A percentile compares a stretch with the other conserved stretches of the same genome.
Evolutionary conservation across 1,140 invertebrate species (phyloP).

Genomic region (Drosophila varians): DNA sequence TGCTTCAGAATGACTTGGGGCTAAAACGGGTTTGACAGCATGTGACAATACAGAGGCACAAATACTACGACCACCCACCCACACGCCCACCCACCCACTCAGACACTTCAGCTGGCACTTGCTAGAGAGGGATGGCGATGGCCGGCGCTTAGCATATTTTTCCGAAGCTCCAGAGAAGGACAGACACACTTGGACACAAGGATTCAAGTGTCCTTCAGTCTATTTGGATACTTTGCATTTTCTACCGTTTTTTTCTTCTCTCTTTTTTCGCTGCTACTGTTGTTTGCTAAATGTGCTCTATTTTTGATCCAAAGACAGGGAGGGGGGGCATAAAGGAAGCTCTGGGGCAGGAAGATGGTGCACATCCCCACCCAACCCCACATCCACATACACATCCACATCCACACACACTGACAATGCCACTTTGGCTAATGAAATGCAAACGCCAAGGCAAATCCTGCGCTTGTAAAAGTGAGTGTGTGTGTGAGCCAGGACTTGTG

Average conservation of each 20-base stretch:
- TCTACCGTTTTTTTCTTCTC: constrained; percentile 39
- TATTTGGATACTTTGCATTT: constrained; percentile 82
- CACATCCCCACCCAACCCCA: constrained; percentile 1
- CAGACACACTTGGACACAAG: constrained; percentile 74
- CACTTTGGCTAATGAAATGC: constrained; percentile 81
- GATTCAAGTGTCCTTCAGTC: constrained; percentile 79
- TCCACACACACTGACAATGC: constrained; percentile 54
- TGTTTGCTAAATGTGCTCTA: constrained; percentile 76
- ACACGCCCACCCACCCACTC: constrained; percentile 18
- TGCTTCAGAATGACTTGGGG: constrained; percentile 59
- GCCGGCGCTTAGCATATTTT: constrained; percentile 61
- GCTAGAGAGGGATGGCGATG: constrained; percentile 18
- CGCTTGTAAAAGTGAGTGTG: constrained; percentile 13
- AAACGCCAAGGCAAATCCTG: constrained; percentile 63
- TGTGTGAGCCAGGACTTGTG: neutral
- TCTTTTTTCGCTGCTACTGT: constrained; percentile 14
- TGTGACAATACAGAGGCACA: constrained; percentile 60
- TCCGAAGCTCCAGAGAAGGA: constrained; percentile 40
- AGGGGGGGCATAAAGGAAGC: neutral
- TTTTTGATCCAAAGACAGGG: constrained; percentile 55
- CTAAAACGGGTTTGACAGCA: constrained; percentile 70
- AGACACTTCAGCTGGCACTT: constrained; percentile 27
- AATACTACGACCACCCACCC: constrained; percentile 10
- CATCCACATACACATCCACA: constrained; percentile 6
- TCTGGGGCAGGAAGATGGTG: neutral